These are phyloP conservation scores for Diachasmimorpha longicaudata DNA, from an alignment of 1,140 invertebrate species.

Conservation along the genomic window DNA sequence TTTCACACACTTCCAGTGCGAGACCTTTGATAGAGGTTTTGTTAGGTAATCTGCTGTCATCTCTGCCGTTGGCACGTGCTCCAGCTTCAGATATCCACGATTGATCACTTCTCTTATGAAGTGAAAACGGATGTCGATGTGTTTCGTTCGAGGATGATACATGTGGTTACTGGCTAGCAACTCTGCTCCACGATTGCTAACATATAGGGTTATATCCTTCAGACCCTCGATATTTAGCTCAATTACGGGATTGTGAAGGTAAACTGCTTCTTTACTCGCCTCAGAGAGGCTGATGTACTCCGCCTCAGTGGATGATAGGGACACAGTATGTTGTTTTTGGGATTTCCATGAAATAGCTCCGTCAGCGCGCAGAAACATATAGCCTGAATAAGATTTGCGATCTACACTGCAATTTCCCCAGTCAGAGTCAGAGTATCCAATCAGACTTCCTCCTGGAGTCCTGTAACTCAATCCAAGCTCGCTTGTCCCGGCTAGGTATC, in stretches of 20 bases:
- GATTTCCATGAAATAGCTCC: constrained; percentile 61
- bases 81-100: not conserved
- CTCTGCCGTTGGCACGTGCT: not conserved
- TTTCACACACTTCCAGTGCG: not conserved
- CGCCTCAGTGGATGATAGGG: not conserved
- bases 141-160: not conserved
- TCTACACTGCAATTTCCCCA: constrained; percentile 41
- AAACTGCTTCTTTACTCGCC: not conserved
- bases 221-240: not conserved
- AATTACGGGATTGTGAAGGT: not conserved
- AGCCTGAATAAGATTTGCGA: constrained; percentile 47
- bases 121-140: constrained; percentile 4
- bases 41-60: not conserved
- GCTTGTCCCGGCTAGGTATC: not conserved
- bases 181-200: not conserved
- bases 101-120: not conserved
- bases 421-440: constrained; percentile 42
- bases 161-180: not conserved
- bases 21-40: not conserved
- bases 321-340: not conserved
- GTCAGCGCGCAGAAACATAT: constrained; percentile 41
- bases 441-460: not conserved
- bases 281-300: not conserved
- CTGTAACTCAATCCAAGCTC: not conserved
- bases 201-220: not conserved